Base-by-base conservation (phyloP, 2,797 vertebrate genomes). In the Rhinichthys osculus region DNA sequence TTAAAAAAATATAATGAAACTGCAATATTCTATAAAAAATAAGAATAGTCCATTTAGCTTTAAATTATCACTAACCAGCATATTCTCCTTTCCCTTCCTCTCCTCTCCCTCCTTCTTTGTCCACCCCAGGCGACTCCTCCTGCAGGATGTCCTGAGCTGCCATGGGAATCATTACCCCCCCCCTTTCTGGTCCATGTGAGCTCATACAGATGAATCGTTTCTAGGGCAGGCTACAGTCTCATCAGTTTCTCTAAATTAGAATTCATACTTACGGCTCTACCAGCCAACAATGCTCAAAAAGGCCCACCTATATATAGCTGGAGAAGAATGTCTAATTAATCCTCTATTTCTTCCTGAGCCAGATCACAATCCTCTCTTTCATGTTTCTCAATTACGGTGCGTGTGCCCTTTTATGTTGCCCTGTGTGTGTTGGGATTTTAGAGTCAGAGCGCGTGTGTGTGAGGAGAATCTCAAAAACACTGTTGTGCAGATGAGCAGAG, bases 311-410 rank as follows among this genome's bases (percentile, higher is more conserved):
- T 91, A 93, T 89, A 93, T 91, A 92, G 92, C 92, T 88, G 50
- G 30, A 89, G 72, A 88, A 91, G 91, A 93, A 93, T 91, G 90
- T 92, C 93, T 94, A 94, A 95, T 94, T 94, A 95, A 93, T 92
- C 88, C 87, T 88, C 93, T 85, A 91, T 93, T 94, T 92, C 77
- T 86, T 85, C 83, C 74, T 67, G 83, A 23, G 64, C 87, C 47
- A 77, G 50, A 69, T 87, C 85, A 47, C 81, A 70, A 84, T 89
- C 69, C 78, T 79, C 89, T 83, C 86, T 81, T 88, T 88, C 86
- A 69, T 89, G 89, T 90, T 88, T 87, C 90, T 85, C 89, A 92
- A 92, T 94, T 93, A 93, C 87, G 88, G 91, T 91, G 91, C 89
- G 77, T 9, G 59, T 81, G 69, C 90, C 92, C 90, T 90, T 92